Conservation (phyloP, 2,888 invertebrate species). For the Sinhomidia bicolor region DNA sequence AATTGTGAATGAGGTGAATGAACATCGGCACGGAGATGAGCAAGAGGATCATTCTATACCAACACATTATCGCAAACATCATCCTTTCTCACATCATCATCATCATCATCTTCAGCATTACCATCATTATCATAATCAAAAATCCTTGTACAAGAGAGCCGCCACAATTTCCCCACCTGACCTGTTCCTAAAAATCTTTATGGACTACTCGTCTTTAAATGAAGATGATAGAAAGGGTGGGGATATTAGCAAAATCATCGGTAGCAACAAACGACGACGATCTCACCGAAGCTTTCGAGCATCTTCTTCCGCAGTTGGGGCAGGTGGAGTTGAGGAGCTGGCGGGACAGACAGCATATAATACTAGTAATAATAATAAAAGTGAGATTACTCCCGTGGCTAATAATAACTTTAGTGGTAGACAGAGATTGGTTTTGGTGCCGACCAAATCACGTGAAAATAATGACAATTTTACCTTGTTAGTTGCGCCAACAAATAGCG, state of each 20-base stretch:
- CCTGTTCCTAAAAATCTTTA: constrained; percentile 54
- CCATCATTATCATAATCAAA: constrained; percentile 26
- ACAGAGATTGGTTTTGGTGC: not conserved
- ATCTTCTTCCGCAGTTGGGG: not conserved
- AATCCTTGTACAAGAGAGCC: constrained; percentile 30
- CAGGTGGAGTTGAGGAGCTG: not conserved
- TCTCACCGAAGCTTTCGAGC: constrained; percentile 38
- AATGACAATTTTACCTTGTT: not conserved
- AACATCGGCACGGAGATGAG: not conserved
- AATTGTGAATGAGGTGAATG: not conserved
- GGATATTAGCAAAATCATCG: not conserved
- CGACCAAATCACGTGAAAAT: not conserved
- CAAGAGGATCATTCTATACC: not conserved
- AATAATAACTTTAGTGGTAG: not conserved
- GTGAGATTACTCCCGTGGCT: not conserved
- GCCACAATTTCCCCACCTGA: constrained; percentile 45
- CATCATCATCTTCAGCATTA: not conserved
- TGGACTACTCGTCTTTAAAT: constrained; percentile 52
- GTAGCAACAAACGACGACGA: not conserved
- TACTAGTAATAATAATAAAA: not conserved
- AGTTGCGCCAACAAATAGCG: not conserved
- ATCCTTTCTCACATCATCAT: too few species aligned
- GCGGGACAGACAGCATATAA: not conserved
- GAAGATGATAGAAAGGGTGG: not conserved
- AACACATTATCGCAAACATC: not conserved